Evolutionary conservation across 2,113 vertebrate species (phyloP).

Genomic region (Prunella fulvescens): DNA sequence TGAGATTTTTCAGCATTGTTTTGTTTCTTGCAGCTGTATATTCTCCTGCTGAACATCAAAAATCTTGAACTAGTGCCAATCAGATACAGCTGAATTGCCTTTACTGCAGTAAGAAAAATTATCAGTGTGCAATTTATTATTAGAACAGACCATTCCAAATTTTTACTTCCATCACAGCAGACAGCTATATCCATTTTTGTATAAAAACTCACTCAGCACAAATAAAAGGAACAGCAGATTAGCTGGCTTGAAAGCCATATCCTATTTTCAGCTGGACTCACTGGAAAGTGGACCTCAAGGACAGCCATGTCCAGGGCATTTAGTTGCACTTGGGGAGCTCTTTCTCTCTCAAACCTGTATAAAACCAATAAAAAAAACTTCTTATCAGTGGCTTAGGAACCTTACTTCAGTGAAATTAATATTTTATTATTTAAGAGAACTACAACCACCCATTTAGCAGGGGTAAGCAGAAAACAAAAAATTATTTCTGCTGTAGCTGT

Average conservation of each 20-base stretch:
- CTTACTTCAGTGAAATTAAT: background rate
- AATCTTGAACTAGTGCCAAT: slow-evolving; percentile 56
- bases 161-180: slow-evolving; percentile 5
- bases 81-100: slow-evolving; percentile 50
- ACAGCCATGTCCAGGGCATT: background rate
- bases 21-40: slow-evolving; percentile 22
- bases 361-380: background rate
- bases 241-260: background rate
- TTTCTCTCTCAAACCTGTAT: background rate
- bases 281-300: background rate
- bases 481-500: background rate
- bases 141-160: slow-evolving; percentile 13
- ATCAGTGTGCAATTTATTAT: slow-evolving; percentile 45
- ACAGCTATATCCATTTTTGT: slow-evolving; percentile 5
- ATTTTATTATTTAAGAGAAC: background rate
- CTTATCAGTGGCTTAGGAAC: background rate
- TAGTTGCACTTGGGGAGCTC: background rate
- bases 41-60: background rate
- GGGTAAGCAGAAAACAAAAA: background rate
- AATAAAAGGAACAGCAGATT: background rate
- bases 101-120: slow-evolving; percentile 22
- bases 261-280: background rate
- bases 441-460: background rate
- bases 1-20: background rate
- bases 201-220: background rate